Base-by-base conservation (phyloP, 92 coral and sea anemone genomes). In the Siderastrea radians region DNA sequence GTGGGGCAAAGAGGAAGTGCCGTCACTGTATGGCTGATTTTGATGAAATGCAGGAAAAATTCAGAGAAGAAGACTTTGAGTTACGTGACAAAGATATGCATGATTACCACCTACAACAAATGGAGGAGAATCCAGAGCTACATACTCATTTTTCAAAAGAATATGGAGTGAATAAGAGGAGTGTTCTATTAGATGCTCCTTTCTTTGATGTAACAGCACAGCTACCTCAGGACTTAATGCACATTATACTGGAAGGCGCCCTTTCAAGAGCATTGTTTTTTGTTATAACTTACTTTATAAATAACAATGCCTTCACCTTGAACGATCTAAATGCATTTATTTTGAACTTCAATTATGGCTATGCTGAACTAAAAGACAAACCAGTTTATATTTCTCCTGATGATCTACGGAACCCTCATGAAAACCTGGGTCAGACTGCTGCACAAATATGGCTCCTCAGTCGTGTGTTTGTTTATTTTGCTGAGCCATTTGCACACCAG, bases 11-110 rank as follows among this genome's bases (percentile, higher is more conserved):
- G 6, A 3, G 82, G 7, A 91, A 91, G 15, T 87, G 94, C 58
- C 75, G 94, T 2, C 83, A 91, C 38, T 87, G 94, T 38, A 87
- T 87, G 94, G 74, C 86, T 0, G 55, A 19, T 1, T 91, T 59
- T 71, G 79, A 82, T 1, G 71, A 53, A 0, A 91, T 91, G 86
- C 94, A 91, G 26, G 19, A 6, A 0, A 13, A 68, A 0, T 83
- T 91, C 15, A 9, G 2, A 1, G 94, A 87, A 16, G 89, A 82
- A 7, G 91, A 91, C 6, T 91, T 83, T 62, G 1, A 7, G 11
- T 8, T 91, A 2, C 70, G 91, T 0, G 0, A 43, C 10, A 58
- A 66, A 15, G 94, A 86, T 1, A 16, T 19, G 6, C 88, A 91
- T 77, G 75, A 75, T 2, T 74, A 75, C 65, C 88, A 91, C 1